Evolutionary conservation across 2,888 invertebrate genomes (phyloP).

Genomic region (Hypena proboscidalis): DNA sequence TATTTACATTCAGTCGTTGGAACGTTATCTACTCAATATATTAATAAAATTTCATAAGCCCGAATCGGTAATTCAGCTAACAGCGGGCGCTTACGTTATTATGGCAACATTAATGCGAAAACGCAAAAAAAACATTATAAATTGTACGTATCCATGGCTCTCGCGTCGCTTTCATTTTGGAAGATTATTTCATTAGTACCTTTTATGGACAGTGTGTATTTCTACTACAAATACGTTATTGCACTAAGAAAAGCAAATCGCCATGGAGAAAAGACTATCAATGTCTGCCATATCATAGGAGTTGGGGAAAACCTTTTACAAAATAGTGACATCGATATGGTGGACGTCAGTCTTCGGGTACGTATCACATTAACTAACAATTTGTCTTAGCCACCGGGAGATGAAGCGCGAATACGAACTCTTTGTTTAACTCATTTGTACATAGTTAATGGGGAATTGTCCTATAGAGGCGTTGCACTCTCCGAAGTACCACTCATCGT

Average conservation of each 20-base stretch:
- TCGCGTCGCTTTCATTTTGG: conserved; percentile 29
- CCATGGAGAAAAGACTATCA: conserved; percentile 22
- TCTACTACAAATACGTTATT: conserved; percentile 31
- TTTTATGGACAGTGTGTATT: conserved; percentile 22
- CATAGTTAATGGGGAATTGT: conserved; percentile 92
- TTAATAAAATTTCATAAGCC: conserved; percentile 45
- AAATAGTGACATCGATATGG: conserved; percentile 42
- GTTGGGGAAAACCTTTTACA: conserved; percentile 26
- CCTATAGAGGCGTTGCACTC: conserved; percentile 88
- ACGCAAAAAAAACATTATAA: conserved; percentile 54
- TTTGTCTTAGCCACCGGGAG: conserved; percentile 19
- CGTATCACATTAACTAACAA: conserved; percentile 39
- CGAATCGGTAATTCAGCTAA: conserved; percentile 37
- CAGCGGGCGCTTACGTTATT: conserved; percentile 61
- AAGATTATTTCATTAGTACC: conserved; percentile 29
- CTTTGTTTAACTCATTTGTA: conserved; percentile 80
- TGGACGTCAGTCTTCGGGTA: conserved; percentile 53
- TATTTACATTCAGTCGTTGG: conserved; percentile 72
- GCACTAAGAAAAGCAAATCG: conserved; percentile 30
- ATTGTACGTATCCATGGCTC: conserved; percentile 70
- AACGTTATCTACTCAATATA: conserved; percentile 44
- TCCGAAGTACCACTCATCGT: conserved; percentile 92
- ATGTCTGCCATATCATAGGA: conserved; percentile 29
- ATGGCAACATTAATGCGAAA: conserved; percentile 71
- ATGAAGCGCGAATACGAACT: conserved; percentile 13